These are phyloP conservation scores for Tenthredo amoena DNA, from an alignment of 2,888 invertebrate genomes.

Conservation along the genomic window DNA sequence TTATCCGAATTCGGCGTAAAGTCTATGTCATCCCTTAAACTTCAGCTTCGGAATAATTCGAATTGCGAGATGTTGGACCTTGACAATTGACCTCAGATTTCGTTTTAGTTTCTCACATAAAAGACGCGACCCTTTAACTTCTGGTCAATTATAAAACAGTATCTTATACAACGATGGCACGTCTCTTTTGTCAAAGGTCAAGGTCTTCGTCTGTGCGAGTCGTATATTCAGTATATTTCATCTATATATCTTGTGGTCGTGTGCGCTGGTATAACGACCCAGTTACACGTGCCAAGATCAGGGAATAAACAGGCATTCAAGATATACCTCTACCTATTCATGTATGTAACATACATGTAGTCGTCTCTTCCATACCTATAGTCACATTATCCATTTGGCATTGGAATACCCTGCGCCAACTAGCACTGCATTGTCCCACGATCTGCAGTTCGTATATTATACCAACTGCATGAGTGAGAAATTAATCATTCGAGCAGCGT, in stretches of 20 bases:
- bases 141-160: background rate
- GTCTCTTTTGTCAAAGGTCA: conserved; percentile 36
- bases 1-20: background rate
- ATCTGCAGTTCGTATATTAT: background rate
- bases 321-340: background rate
- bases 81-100: conserved; percentile 21
- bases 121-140: background rate
- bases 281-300: conserved; percentile 35
- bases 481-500: background rate
- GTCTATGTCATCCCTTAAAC: background rate
- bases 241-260: background rate
- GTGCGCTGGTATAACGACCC: background rate
- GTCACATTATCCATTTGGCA: conserved; percentile 7
- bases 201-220: background rate
- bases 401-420: conserved; percentile 1
- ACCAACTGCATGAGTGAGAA: background rate
- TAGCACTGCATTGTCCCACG: conserved; percentile 17
- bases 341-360: background rate
- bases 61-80: conserved; percentile 1
- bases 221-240: background rate
- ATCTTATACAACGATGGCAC: background rate
- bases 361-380: background rate
- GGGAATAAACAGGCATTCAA: conserved; percentile 12
- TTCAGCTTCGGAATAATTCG: background rate
- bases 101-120: background rate